phyloP scores from a whole-genome alignment of 2,797 vertebrate genomes.

The Dendrocincla tyrannina region DNA sequence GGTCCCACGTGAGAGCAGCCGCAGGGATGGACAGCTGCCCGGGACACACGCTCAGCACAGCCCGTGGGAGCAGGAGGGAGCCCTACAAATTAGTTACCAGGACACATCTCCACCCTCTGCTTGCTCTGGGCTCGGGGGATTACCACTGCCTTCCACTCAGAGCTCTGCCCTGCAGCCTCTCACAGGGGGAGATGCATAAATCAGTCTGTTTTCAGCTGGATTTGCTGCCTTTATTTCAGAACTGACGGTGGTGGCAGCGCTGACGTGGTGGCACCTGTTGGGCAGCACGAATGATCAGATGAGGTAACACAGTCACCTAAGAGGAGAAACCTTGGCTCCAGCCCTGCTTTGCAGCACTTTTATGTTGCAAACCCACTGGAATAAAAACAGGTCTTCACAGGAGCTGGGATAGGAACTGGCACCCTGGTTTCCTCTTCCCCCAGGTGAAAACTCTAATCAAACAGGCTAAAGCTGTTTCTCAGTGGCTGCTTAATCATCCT shows the following conservation, averaged over 20 bases:
- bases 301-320: background rate
- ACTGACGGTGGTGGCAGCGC: fast-evolving
- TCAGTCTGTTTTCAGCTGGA: background rate
- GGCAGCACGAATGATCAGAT: background rate
- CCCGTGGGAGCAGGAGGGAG: background rate
- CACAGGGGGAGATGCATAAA: background rate
- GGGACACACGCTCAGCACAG: background rate
- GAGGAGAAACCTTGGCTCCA: background rate
- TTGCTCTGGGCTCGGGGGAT: background rate
- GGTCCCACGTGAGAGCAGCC: background rate
- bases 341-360: background rate
- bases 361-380: background rate
- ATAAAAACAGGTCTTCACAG: background rate
- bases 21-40: background rate
- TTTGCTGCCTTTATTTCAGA: background rate
- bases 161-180: background rate
- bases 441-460: background rate
- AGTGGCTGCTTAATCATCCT: background rate
- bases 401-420: background rate
- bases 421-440: background rate
- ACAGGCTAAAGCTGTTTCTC: background rate
- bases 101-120: background rate
- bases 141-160: background rate
- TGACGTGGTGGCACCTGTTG: background rate
- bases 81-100: fast-evolving